phyloP scores from a whole-genome alignment of 2,113 vertebrate genomes.

The Leptocoma aspasia region DNA sequence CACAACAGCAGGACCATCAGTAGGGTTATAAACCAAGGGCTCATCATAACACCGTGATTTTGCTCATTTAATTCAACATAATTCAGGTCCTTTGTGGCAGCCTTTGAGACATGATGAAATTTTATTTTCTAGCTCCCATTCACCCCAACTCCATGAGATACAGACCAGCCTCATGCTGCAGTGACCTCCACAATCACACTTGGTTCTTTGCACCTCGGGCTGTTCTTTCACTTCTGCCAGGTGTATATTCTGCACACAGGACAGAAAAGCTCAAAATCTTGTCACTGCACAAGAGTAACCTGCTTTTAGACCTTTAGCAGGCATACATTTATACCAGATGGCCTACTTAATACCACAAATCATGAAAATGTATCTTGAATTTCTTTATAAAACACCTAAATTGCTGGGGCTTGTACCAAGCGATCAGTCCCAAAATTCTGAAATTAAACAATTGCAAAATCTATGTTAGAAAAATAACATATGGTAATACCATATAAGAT shows the following conservation, averaged over 20 bases:
- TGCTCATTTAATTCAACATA: neutral
- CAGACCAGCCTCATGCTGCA: rapidly evolving
- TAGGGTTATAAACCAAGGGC: neutral
- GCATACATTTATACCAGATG: neutral
- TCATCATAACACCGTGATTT: neutral
- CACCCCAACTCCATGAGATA: neutral
- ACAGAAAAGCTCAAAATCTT: neutral
- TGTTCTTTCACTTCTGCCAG: neutral
- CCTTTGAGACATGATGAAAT: neutral
- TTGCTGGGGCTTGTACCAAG: neutral
- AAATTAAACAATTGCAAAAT: neutral
- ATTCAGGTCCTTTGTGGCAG: neutral
- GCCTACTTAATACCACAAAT: neutral
- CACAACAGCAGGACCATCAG: neutral
- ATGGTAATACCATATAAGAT: no score
- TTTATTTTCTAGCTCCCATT: neutral
- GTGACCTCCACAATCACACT: neutral
- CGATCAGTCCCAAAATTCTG: neutral
- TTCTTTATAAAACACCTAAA: neutral
- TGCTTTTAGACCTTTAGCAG: neutral
- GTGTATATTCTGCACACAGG: neutral
- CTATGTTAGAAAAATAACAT: neutral
- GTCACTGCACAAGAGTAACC: neutral
- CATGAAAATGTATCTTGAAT: neutral
- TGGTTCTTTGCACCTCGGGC: neutral